Percentiles rank a stretch among this genome's conserved stretches.
These are phyloP conservation scores for Poecile atricapillus DNA, from an alignment of 2,113 vertebrate genomes.

Conservation along the genomic window DNA sequence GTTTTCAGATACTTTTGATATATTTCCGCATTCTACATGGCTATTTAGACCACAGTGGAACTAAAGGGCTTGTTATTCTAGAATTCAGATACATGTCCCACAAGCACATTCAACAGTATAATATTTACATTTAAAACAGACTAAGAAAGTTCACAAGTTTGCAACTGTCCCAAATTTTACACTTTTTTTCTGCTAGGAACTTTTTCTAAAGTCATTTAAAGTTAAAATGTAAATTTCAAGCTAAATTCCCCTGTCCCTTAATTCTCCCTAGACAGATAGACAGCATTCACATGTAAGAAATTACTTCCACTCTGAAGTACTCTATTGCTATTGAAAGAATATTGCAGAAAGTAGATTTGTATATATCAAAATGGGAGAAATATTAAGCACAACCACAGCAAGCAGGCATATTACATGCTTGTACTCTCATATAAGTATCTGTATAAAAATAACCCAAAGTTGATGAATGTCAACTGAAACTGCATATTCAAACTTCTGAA, in stretches of 20 bases:
- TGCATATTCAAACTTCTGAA: not conserved
- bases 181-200: slow-evolving; percentile 13
- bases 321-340: slow-evolving; percentile 7
- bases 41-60: slow-evolving; percentile 11
- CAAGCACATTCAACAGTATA: slow-evolving; percentile 13
- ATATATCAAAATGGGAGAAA: slow-evolving; percentile 22
- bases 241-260: not conserved
- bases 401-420: not conserved
- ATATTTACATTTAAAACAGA: slow-evolving; percentile 61
- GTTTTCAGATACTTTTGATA: not conserved
- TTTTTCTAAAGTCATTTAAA: slow-evolving; percentile 42
- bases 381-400: not conserved
- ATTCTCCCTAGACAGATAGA: slow-evolving; percentile 18
- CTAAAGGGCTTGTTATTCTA: not conserved
- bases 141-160: slow-evolving; percentile 44
- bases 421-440: not conserved
- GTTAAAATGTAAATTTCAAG: slow-evolving; percentile 35
- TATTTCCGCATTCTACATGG: not conserved
- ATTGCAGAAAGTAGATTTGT: not conserved
- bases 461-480: not conserved
- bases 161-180: not conserved
- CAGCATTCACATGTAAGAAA: slow-evolving; percentile 9
- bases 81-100: not conserved
- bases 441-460: not conserved
- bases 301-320: not conserved